Percentiles rank a stretch among this genome's conserved stretches.
phyloP scores from a whole-genome alignment of 2,113 vertebrate species.

The Quiscalus mexicanus region DNA sequence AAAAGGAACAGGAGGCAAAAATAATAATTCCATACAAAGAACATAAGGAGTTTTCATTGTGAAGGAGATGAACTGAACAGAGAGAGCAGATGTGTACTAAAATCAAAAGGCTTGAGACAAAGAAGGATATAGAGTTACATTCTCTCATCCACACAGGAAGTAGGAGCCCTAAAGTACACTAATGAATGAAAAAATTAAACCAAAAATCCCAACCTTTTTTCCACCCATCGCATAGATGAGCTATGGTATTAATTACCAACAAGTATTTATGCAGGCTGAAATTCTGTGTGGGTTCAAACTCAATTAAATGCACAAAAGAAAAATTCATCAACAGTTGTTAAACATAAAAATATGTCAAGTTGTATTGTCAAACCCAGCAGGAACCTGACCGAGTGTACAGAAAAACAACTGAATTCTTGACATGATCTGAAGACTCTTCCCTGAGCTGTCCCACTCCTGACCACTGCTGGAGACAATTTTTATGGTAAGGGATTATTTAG shows the following conservation, averaged over 20 bases:
- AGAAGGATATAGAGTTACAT: not conserved
- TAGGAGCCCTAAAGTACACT: not conserved
- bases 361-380: constrained; percentile 26
- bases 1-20: not conserved
- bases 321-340: constrained; percentile 43
- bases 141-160: not conserved
- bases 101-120: not conserved
- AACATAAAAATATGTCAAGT: constrained; percentile 28
- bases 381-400: not conserved
- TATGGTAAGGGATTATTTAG: not conserved
- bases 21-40: not conserved
- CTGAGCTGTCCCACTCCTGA: not conserved
- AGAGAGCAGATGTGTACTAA: not conserved
- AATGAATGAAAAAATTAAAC: not conserved
- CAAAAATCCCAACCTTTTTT: not conserved
- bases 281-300: constrained; percentile 16
- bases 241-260: constrained; percentile 27
- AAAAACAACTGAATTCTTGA: constrained; percentile 29
- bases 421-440: not conserved
- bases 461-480: not conserved
- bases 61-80: not conserved
- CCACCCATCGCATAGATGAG: not conserved
- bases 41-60: not conserved
- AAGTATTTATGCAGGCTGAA: not conserved
- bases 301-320: constrained; percentile 42